Evolutionary conservation across 2,888 invertebrate species (phyloP), one percentile per base, ranked within the genome.

Genomic region (Mythimna albipuncta): DNA sequence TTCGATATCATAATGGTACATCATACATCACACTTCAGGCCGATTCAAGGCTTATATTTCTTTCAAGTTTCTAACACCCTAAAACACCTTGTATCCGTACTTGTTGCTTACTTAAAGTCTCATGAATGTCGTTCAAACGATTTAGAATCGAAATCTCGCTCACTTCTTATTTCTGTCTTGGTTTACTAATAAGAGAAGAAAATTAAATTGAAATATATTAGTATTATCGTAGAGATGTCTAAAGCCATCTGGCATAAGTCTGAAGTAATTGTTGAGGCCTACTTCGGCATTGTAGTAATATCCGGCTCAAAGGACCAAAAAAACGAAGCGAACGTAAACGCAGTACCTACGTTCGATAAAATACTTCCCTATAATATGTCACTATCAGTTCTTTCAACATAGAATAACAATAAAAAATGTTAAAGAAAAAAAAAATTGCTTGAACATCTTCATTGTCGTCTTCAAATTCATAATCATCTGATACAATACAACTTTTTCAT

Each of bases 31-130:
- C 91, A 90, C 90, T 93, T 88, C 89, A 89, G 91, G 89, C 87
- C 89, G 91, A 92, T 92, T 92, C 89, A 89, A 89, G 90, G 87
- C 87, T 89, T 90, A 90, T 91, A 91, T 91, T 93, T 91, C 90
- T 91, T 93, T 92, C 85, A 88, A 91, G 89, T 92, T 90, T 91
- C 90, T 88, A 89, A 89, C 90, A 89, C 92, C 90, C 90, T 89
- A 89, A 88, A 90, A 92, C 89, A 90, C 89, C 89, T 91, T 87
- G 58, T 59, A 2, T 26, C 72, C 81, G 75, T 92, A 89, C 92
- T 82, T 85, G 11, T 21, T 63, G 70, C 75, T 79, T 38, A 2
- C 44, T 21, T 38, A 16, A 50, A 77, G 11, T 79, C 72, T 63
- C n/a, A 21, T 0, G 32, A 3, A 19, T 35, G 13, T 84, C 76